Evolutionary conservation across 2,113 vertebrate genomes (phyloP), one percentile per base, ranked within the genome.

Genomic region (Uropsilus gracilis): DNA sequence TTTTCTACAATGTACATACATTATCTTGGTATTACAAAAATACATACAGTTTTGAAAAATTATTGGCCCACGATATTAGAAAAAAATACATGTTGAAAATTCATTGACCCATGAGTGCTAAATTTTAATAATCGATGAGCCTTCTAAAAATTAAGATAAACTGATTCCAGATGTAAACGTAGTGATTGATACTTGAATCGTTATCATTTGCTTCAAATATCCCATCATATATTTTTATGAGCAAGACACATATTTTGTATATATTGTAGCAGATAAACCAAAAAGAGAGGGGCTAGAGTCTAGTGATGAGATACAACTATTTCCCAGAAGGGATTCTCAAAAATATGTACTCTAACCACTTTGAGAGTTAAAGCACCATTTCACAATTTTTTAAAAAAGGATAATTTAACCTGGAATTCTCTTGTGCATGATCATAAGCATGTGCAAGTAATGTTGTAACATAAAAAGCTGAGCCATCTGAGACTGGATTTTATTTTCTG

Each of bases 111-210:
- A 28, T 59, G n/a, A 1, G 32, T 22, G 14, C 28, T 78, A 64
- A 83, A 88, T 86, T 80, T 92, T 46, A 89, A n/a, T 59, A 46
- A 90, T 28, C 1, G 4, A 26, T 69, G 39, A 76, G 8, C 64
- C 68, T 86, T 61, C 32, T 42, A 48, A 66, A 94, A 93, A 93
- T 86, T 22, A 42, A 22, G 30, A 77, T n/a, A 90, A 34, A 14
- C 32, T 48, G 77, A 80, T 46, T 32, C 32, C 59, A 75, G 50
- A 32, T 83, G 30, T 32, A 77, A n/a, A n/a, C n/a, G n/a, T n/a
- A n/a, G n/a, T n/a, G n/a, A n/a, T 61, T 93, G 64, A 37, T 53
- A 75, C 50, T 94, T 93, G 63, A 76, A 71, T 83, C 84, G 39
- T 81, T n/a, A 86, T 75, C 46, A 89, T 72, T 86, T 90, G 42